phyloP scores from a whole-genome alignment of 2,797 vertebrate genomes.

The Mus caroli region DNA sequence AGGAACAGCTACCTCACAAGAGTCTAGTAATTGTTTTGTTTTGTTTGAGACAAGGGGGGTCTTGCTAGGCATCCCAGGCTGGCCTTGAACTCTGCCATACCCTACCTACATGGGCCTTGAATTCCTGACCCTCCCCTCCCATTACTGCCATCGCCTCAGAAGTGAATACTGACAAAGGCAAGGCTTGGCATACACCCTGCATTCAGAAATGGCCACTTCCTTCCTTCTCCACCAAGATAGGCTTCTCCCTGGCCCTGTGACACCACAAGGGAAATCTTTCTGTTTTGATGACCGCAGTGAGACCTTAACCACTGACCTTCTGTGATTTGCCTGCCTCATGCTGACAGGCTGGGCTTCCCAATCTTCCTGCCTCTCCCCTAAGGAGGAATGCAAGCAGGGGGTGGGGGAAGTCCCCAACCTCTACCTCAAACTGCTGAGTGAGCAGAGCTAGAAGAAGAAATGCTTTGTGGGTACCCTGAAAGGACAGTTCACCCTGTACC shows the following conservation, averaged over 20 bases:
- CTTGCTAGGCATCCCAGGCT: neutral
- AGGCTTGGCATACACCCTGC: neutral
- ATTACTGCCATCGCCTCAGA: neutral
- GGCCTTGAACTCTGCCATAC: neutral
- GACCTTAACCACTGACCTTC: neutral
- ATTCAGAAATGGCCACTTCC: conserved; percentile 4
- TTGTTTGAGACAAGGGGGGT: neutral
- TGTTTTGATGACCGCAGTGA: neutral
- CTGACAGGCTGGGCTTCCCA: neutral
- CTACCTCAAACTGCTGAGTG: conserved; percentile 28
- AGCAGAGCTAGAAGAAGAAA: neutral
- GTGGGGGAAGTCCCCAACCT: neutral
- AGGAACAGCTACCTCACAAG: neutral
- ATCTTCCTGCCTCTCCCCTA: conserved; percentile 17
- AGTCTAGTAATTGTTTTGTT: neutral
- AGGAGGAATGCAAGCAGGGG: neutral
- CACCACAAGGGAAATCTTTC: conserved; percentile 58
- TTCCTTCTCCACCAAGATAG: conserved; percentile 4
- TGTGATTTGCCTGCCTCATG: neutral
- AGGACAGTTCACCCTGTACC: neutral
- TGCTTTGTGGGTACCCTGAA: neutral
- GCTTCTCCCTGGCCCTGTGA: neutral
- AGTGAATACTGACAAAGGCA: neutral
- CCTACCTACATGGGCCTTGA: neutral
- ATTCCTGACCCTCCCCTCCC: neutral